Percentiles rank a stretch among this genome's conserved stretches.
Conservation (phyloP, 1,140 invertebrate genomes). For the Odontomachus brunneus region DNA sequence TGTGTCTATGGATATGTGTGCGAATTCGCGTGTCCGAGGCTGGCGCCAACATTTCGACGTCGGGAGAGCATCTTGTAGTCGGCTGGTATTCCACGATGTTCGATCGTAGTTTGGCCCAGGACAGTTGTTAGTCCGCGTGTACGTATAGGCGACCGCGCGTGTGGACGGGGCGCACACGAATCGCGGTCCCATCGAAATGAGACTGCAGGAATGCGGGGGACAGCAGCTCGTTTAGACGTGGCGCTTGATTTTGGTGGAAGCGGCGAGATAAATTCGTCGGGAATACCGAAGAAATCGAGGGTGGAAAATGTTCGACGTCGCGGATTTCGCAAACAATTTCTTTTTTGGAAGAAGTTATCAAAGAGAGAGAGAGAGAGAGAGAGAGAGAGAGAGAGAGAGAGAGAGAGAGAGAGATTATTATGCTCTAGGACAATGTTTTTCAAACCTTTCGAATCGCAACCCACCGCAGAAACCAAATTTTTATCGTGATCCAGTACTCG, state of each 20-base stretch:
- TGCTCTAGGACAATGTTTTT: too few relatives aligned
- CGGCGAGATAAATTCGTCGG: not conserved
- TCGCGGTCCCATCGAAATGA: conserved; percentile 12
- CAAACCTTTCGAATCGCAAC: too few relatives aligned
- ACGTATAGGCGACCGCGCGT: not conserved
- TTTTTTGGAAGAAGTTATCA: too few relatives aligned
- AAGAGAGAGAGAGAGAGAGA: not conserved
- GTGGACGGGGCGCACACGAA: conserved; percentile 9
- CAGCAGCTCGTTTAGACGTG: not conserved
- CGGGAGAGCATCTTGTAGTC: conserved; percentile 77
- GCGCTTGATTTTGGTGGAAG: conserved; percentile 11
- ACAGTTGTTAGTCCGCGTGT: conserved; percentile 9
- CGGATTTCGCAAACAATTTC: too few relatives aligned
- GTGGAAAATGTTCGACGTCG: not conserved
- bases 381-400: not conserved
- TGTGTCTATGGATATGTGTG: conserved; percentile 1
- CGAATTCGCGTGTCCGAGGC: conserved; percentile 60
- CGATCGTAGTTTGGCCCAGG: conserved; percentile 38
- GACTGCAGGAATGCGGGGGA: conserved; percentile 31
- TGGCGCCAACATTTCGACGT: conserved; percentile 81
- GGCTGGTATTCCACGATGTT: conserved; percentile 68
- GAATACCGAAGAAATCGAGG: not conserved
- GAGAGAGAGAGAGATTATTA: too few relatives aligned
- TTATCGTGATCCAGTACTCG: too few relatives aligned
- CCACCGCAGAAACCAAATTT: too few relatives aligned